Evolutionary conservation across 2,797 vertebrate species (phyloP), one percentile per base, ranked within the genome.

Genomic region (Lacerta viridis): DNA sequence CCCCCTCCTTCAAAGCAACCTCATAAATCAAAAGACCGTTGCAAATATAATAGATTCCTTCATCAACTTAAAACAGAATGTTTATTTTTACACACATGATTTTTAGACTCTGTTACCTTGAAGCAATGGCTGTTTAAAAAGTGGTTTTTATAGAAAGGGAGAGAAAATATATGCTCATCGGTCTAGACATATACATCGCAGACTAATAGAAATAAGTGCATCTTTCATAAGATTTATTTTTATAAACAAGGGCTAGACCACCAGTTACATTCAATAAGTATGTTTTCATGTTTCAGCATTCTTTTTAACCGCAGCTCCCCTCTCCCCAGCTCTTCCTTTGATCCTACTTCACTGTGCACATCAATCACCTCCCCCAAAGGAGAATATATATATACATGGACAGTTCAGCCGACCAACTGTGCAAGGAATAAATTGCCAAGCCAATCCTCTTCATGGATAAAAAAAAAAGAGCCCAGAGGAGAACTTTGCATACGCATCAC

Each of bases 1-100:
- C 77, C n/a, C 86, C 85, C 81, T 83, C 76, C 71, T 90, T 80
- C 27, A 82, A 88, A 86, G 71, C 69, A 84, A 87, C 83, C 80
- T 85, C 85, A 86, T 90, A 92, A 86, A 93, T 89, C 91, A 93
- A 93, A 72, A 92, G 85, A 82, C 74, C 86, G 88, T 87, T 91
- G 61, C 76, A 94, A 94, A 91, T 86, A 93, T 0, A 94, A 87
- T 75, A 94, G 92, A 94, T 85, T 75, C 90, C 71, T 94, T 93
- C 5, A 76, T 84, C 86, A 93, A 84, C 82, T 91, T 91, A 92
- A 95, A 95, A 93, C 39, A 90, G 46, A 74, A 84, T 36, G 39
- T 95, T 95, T 96, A 93, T 94, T 95, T 92, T 96, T 94, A 90
- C 82, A 92, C 94, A 90, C 90, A 94, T 92, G 88, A 85, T 91